A percentile compares a stretch with the other conserved stretches of the same genome.
phyloP scores from a whole-genome alignment of 2,797 vertebrate genomes.

The Silurus lanzhouensis region DNA sequence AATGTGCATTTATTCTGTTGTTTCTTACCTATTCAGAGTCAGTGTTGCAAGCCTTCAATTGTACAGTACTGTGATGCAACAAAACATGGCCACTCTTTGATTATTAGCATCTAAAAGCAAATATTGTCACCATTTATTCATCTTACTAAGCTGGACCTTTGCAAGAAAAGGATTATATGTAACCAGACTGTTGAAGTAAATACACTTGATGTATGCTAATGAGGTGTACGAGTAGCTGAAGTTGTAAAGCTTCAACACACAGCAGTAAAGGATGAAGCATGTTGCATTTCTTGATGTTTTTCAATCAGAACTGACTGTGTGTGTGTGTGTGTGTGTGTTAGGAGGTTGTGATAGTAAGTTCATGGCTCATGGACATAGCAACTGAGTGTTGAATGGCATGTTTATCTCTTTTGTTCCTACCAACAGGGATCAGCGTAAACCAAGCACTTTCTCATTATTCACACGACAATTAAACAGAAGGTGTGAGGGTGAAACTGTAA shows the following conservation, averaged over 20 bases:
- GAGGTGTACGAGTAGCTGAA: neutral
- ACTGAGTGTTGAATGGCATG: neutral
- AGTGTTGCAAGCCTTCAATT: neutral
- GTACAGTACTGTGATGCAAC: neutral
- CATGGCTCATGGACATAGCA: neutral
- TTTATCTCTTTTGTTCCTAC: neutral
- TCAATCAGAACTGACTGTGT: neutral
- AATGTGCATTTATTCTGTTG: neutral
- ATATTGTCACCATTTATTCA: neutral
- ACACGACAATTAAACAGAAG: neutral
- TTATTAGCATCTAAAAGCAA: neutral
- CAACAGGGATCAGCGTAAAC: neutral
- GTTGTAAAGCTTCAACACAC: neutral
- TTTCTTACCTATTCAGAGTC: neutral
- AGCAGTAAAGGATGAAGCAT: neutral
- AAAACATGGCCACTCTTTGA: neutral
- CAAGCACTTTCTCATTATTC: neutral
- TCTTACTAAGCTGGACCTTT: neutral
- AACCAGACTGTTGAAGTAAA: neutral
- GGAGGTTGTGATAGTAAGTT: neutral
- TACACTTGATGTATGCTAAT: neutral
- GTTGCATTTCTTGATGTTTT: too few relatives aligned
- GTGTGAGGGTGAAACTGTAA: conserved; percentile 14
- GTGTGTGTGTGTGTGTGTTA: neutral
- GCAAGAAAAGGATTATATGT: neutral